Conservation (phyloP, 2,888 invertebrate species). For the Drosophila kuntzei region DNA sequence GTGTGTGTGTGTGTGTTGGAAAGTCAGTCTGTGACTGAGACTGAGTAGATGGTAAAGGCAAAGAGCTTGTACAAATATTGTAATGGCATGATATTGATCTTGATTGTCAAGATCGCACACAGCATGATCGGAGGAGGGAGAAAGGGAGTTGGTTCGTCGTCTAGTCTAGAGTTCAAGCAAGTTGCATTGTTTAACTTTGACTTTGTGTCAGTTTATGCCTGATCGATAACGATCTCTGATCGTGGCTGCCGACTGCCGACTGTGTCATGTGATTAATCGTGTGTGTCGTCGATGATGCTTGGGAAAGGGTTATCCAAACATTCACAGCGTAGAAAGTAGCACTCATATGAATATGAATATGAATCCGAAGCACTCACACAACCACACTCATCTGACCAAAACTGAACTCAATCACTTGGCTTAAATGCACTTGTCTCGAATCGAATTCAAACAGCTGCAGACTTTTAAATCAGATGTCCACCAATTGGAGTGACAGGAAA, state of each 20-base stretch:
- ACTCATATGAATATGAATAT: conserved; percentile 72
- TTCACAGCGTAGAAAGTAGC: conserved; percentile 70
- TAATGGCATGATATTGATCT: conserved; percentile 77
- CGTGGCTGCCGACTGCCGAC: conserved; percentile 65
- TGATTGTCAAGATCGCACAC: conserved; percentile 80
- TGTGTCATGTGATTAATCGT: conserved; percentile 73
- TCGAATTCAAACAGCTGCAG: conserved; percentile 48
- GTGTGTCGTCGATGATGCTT: conserved; percentile 60
- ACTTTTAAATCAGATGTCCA: conserved; percentile 55
- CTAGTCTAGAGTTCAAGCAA: conserved; percentile 64
- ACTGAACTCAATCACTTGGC: conserved; percentile 30
- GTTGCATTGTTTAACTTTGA: conserved; percentile 71
- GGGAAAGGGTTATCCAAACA: conserved; percentile 62
- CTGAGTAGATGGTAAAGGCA: conserved; percentile 46
- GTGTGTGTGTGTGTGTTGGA: conserved; percentile 43
- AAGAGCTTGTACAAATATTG: conserved; percentile 77
- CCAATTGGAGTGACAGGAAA: conserved; percentile 48
- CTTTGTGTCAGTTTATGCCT: conserved; percentile 75
- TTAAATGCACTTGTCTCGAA: conserved; percentile 56
- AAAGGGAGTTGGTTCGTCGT: conserved; percentile 16
- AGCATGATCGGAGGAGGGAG: conserved; percentile 60
- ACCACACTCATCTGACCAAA: conserved; percentile 6
- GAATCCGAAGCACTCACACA: neutral
- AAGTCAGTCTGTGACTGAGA: conserved; percentile 48
- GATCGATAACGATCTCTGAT: conserved; percentile 65